These are phyloP conservation scores for Vulpes ferrilata DNA, from an alignment of 2,113 vertebrate species.

Conservation along the genomic window DNA sequence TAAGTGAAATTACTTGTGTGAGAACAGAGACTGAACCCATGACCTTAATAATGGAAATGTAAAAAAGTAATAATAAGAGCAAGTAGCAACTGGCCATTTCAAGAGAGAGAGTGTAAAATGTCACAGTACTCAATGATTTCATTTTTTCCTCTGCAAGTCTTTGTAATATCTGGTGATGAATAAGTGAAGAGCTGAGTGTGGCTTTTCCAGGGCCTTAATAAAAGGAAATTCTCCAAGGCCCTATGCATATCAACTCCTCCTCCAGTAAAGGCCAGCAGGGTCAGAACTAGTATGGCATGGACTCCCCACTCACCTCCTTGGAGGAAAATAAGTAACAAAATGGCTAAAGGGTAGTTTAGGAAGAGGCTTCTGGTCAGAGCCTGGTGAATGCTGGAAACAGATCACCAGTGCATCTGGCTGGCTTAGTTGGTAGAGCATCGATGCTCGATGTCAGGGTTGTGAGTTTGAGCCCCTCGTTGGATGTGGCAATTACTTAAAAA, in stretches of 20 bases:
- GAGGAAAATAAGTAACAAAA: background rate
- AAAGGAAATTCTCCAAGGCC: background rate
- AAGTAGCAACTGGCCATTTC: background rate
- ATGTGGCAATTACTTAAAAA: background rate
- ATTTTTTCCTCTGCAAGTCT: background rate
- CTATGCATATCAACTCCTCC: background rate
- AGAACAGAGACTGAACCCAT: slow-evolving; percentile 16
- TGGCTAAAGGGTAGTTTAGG: background rate
- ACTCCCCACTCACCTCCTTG: background rate
- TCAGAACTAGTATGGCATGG: fast-evolving
- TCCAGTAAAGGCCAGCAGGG: background rate
- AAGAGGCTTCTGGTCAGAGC: background rate
- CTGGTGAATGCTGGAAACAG: background rate
- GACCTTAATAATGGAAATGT: background rate
- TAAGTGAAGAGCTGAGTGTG: background rate
- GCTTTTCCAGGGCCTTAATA: slow-evolving; percentile 6
- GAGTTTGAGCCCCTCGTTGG: background rate
- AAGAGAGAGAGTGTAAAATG: background rate
- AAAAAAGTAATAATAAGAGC: background rate
- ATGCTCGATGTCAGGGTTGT: background rate
- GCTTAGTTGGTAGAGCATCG: background rate
- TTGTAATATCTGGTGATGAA: background rate
- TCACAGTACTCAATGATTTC: background rate
- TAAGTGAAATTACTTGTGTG: background rate
- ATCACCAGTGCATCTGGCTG: background rate